These are phyloP conservation scores for Rostratula benghalensis DNA, from an alignment of 2,113 vertebrate genomes.

Conservation along the genomic window DNA sequence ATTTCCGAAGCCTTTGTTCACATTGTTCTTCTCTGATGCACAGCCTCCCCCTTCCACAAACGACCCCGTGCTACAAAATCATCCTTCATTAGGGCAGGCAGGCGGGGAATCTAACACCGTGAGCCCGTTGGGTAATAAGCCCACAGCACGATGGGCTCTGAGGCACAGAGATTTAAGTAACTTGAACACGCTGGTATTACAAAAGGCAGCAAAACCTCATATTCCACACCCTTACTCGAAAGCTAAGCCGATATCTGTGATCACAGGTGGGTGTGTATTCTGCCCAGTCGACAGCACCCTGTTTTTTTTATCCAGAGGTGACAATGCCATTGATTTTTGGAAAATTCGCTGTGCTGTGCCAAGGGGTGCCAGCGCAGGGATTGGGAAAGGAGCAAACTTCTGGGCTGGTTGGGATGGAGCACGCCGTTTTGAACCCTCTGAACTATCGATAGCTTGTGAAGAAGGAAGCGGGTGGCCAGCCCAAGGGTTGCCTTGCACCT, in stretches of 20 bases:
- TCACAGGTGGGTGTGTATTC: rapidly evolving
- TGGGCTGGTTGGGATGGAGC: not conserved
- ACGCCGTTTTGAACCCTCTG: not conserved
- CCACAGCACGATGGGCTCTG: rapidly evolving
- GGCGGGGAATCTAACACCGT: not conserved
- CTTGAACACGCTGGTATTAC: not conserved
- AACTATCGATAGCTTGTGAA: rapidly evolving
- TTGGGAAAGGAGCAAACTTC: not conserved
- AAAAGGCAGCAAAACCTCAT: not conserved
- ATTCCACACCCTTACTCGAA: not conserved
- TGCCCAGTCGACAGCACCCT: not conserved
- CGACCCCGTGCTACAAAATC: not conserved
- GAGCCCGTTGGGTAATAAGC: not conserved
- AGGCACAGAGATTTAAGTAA: not conserved
- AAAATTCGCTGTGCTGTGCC: not conserved
- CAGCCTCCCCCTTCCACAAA: not conserved
- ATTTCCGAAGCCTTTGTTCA: not conserved
- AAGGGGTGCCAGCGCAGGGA: rapidly evolving
- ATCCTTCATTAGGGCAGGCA: not conserved
- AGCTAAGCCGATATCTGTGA: not conserved
- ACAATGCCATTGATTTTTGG: not conserved
- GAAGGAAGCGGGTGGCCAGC: not conserved
- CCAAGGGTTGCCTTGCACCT: not conserved
- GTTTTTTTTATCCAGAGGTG: not conserved
- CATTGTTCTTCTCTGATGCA: not conserved